Base-by-base conservation (phyloP, 2,888 invertebrate genomes). In the Caenorhabditis doughertyi region DNA sequence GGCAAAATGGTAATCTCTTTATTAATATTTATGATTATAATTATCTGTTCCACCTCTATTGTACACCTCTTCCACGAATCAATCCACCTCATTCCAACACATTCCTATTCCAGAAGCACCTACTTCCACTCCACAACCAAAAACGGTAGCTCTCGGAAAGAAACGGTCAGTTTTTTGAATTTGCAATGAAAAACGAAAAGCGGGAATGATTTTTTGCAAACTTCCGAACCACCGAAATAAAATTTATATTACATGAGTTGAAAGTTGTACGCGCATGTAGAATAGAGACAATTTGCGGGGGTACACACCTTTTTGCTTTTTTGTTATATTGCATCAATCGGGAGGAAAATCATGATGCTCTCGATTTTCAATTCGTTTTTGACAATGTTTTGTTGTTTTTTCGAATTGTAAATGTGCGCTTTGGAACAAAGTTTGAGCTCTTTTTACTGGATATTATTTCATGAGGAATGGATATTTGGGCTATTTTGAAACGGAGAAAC, bases 1-100 rank as follows among this genome's bases (percentile, higher is more conserved):
- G n/a, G n/a, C n/a, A 74, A 49, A 56, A 42, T 64, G 29, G 9
- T 65, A 55, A 67, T 67, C 18, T 27, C 3, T 42, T 39, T 5
- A 58, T 74, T 67, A 56, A 35, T 60, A 72, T 72, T 49, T 58
- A 60, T n/a, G 51, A 58, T n/a, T 47, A 1, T 39, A 13, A 1
- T 27, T 32, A 51, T n/a, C 16, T 71, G 25, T 27, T 53, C 39
- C 18, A 27, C 25, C 9, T n/a, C 29, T 29, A 21, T 53, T 60
- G n/a, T 39, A 39, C 62, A n/a, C n/a, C n/a, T n/a, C n/a, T 62
- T 62, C 53, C 51, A 62, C 71, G 49, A 56, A 39, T 70, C 70
- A 56, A 49, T 71, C 35, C 62, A 58, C 27, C 51, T 21, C 29
- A 53, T 64, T 55, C 62, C 53, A 51, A 29, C 44, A 51, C 49